Conservation (phyloP, 2,888 invertebrate genomes). For the Prenolepis imparis region DNA sequence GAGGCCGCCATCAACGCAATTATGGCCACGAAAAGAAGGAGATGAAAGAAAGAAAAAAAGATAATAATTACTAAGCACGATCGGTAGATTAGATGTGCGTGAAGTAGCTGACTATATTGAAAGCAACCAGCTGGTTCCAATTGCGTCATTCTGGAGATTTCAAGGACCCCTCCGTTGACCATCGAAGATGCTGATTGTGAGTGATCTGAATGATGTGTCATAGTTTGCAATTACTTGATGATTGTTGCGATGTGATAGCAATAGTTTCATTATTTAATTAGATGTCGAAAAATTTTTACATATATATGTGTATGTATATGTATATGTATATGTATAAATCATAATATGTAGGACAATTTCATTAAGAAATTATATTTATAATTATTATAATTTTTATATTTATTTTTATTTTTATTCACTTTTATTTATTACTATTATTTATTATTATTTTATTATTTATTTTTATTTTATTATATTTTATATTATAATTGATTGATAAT, state of each 20-base stretch:
- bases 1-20: slow-evolving; percentile 59
- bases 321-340: not conserved
- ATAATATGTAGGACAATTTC: too few species aligned
- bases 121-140: slow-evolving; percentile 55
- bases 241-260: not conserved
- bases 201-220: slow-evolving; percentile 48
- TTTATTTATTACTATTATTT: too few species aligned
- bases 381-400: not conserved
- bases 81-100: slow-evolving; percentile 65
- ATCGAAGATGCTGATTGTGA: not conserved
- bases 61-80: slow-evolving; percentile 71
- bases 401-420: too few species aligned
- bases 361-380: not conserved
- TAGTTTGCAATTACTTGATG: slow-evolving; percentile 55
- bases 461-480: not conserved
- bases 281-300: not conserved
- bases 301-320: not conserved
- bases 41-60: slow-evolving; percentile 45
- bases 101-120: slow-evolving; percentile 60
- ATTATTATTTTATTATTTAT: not conserved
- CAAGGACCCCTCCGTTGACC: slow-evolving; percentile 65
- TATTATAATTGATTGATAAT: not conserved
- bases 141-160: slow-evolving; percentile 61
- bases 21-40: slow-evolving; percentile 28
- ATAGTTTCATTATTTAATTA: not conserved